Evolutionary conservation across 1,140 invertebrate genomes (phyloP).

Genomic region (Drosophila sucinea): DNA sequence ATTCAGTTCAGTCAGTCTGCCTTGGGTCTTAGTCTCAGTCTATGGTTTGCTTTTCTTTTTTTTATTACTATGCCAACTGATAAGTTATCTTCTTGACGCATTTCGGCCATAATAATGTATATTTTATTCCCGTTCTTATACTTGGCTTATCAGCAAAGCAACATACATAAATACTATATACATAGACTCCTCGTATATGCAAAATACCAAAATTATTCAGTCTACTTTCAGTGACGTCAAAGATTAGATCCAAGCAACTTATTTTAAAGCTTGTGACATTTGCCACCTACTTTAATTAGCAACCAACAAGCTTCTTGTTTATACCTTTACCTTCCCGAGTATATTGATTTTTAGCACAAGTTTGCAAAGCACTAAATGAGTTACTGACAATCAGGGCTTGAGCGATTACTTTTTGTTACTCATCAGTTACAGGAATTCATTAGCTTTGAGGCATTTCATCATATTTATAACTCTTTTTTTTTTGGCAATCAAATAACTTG

Average conservation of each 20-base stretch:
- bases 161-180: not conserved
- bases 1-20: conserved; percentile 5
- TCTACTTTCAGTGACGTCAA: conserved; percentile 22
- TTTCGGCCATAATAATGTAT: conserved; percentile 7
- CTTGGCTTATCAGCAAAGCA: conserved; percentile 38
- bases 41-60: not conserved
- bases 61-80: conserved; percentile 13
- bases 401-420: too few species aligned
- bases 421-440: too few species aligned
- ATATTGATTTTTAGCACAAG: too few species aligned
- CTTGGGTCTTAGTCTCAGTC: not conserved
- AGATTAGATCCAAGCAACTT: conserved; percentile 16
- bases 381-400: too few species aligned
- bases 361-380: too few species aligned
- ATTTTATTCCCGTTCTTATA: conserved; percentile 17
- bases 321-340: not conserved
- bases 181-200: conserved; percentile 21
- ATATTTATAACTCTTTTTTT: too few species aligned
- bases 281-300: not conserved
- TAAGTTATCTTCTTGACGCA: conserved; percentile 19
- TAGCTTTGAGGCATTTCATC: too few species aligned
- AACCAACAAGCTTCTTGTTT: not conserved
- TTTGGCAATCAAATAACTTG: too few species aligned
- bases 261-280: not conserved
- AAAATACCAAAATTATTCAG: conserved; percentile 40